Conservation (phyloP, 2,797 vertebrate genomes). For the Lepilemur septentrionalis region DNA sequence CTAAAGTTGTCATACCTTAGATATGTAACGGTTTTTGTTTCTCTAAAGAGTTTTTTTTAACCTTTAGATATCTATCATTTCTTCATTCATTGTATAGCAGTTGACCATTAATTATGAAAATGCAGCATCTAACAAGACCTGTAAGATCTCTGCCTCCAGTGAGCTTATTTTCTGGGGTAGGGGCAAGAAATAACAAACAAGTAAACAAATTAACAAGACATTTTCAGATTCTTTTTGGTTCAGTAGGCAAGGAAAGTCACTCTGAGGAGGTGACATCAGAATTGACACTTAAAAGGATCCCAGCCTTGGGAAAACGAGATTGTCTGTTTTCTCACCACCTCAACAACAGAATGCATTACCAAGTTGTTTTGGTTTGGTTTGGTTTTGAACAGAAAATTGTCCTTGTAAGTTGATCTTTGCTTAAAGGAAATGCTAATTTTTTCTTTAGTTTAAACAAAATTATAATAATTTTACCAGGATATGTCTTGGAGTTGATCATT, state of each 20-base stretch:
- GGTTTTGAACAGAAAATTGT: neutral
- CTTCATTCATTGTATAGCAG: neutral
- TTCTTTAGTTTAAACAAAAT: neutral
- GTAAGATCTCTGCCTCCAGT: neutral
- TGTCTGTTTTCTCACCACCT: neutral
- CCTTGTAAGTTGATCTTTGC: neutral
- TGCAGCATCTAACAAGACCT: neutral
- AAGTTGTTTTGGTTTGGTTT: conserved; percentile 13
- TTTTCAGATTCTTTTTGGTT: conserved; percentile 15
- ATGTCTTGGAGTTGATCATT: neutral
- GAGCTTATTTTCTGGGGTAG: neutral
- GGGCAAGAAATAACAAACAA: neutral
- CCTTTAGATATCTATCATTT: neutral
- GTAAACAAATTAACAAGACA: neutral
- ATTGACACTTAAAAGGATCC: neutral
- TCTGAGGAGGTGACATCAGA: neutral
- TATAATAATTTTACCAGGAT: neutral
- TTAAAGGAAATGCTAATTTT: neutral
- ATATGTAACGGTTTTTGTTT: neutral
- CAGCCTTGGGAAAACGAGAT: neutral
- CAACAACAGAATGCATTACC: neutral
- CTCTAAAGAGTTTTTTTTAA: neutral
- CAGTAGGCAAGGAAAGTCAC: neutral
- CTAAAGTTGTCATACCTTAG: conserved; percentile 11
- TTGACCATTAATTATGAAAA: conserved; percentile 20